Percentiles rank a stretch among this genome's conserved stretches.
These are phyloP conservation scores for Camponotus pennsylvanicus DNA, from an alignment of 1,140 invertebrate genomes.

Conservation along the genomic window DNA sequence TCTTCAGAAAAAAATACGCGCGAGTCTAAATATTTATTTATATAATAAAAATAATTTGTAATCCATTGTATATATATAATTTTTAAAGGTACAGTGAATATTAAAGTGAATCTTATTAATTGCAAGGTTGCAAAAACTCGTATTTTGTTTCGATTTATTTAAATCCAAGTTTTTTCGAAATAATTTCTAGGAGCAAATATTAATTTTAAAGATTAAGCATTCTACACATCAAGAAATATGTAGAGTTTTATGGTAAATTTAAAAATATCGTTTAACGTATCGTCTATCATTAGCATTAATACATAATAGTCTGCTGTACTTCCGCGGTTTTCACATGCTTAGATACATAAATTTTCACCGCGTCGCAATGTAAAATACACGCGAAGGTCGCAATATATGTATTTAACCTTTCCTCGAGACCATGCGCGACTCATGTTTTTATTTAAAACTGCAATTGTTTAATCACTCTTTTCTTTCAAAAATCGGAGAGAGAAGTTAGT, in stretches of 20 bases:
- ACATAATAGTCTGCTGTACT: neutral
- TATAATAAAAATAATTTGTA: neutral
- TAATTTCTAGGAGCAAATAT: neutral
- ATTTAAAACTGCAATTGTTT: constrained; percentile 14
- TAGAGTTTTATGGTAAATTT: constrained; percentile 5
- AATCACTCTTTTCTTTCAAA: neutral
- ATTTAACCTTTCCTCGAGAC: constrained; percentile 10
- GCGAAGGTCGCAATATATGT: neutral
- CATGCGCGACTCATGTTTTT: constrained; percentile 1
- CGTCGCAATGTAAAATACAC: neutral
- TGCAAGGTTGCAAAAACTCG: neutral
- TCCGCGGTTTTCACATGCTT: constrained; percentile 14
- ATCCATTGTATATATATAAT: no score
- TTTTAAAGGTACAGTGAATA: neutral
- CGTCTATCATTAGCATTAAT: neutral
- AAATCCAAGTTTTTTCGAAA: neutral
- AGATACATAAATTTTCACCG: constrained; percentile 20
- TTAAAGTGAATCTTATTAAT: neutral
- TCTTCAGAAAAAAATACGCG: neutral
- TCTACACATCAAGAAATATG: neutral
- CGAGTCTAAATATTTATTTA: neutral
- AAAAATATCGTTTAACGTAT: neutral
- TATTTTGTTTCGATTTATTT: constrained; percentile 8
- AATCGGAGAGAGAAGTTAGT: neutral
- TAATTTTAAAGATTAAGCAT: neutral